Percentiles rank a stretch among this genome's conserved stretches.
Conservation (phyloP, 2,888 invertebrate species). For the Catocala fraxini region DNA sequence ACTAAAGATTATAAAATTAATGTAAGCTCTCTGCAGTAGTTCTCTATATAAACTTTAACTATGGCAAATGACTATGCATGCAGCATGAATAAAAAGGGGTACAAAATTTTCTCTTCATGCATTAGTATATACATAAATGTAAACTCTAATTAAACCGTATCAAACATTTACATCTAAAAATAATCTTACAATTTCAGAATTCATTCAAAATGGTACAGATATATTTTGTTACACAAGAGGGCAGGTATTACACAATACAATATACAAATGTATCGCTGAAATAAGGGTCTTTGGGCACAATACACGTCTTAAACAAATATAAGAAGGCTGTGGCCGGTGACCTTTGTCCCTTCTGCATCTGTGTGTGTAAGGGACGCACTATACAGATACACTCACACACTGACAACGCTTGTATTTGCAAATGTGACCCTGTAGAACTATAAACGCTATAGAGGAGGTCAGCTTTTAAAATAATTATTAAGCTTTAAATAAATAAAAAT, state of each 20-base stretch:
- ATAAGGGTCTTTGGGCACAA: conserved; percentile 76
- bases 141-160: neutral
- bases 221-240: conserved; percentile 31
- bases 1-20: no score
- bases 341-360: conserved; percentile 79
- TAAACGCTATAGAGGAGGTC: conserved; percentile 29
- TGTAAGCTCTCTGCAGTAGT: no score
- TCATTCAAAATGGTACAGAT: conserved; percentile 12
- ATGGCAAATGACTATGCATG: no score
- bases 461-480: no score
- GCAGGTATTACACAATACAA: conserved; percentile 58
- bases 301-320: conserved; percentile 87
- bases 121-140: neutral
- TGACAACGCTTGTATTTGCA: conserved; percentile 79
- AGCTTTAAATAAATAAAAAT: no score
- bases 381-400: conserved; percentile 71
- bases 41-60: no score
- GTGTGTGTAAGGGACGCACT: conserved; percentile 83
- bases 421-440: conserved; percentile 74
- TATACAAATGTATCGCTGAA: conserved; percentile 63
- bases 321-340: conserved; percentile 85
- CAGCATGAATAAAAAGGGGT: no score
- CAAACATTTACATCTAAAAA: neutral
- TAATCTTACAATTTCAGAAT: conserved; percentile 5
- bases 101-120: no score